phyloP scores from a whole-genome alignment of 1,140 invertebrate species.

The Drosophila pandora region DNA sequence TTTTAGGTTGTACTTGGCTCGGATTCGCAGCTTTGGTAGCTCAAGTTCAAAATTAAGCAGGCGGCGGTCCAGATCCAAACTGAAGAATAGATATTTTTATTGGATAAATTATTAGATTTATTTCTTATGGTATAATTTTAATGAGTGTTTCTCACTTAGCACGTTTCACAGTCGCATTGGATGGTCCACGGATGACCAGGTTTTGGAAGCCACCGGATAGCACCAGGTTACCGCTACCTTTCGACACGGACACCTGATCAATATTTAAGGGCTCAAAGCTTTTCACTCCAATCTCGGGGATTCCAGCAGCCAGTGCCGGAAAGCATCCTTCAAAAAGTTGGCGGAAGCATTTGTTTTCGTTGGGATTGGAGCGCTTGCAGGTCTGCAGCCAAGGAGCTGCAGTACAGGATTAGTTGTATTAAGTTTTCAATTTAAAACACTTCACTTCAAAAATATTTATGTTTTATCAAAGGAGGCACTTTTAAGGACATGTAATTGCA shows the following conservation, averaged over 20 bases:
- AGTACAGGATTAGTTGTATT: background rate
- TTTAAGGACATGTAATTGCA: background rate
- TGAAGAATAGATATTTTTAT: background rate
- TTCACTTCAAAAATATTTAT: background rate
- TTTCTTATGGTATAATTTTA: conserved; percentile 11
- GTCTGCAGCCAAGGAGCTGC: conserved; percentile 76
- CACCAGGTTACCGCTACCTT: conserved; percentile 84
- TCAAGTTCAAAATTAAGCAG: conserved; percentile 85
- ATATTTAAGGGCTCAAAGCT: conserved; percentile 85
- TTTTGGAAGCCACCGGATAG: conserved; percentile 84
- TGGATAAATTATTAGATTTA: background rate
- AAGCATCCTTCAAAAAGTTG: conserved; percentile 77
- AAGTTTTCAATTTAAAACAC: background rate
- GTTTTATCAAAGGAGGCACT: background rate
- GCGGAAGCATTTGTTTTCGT: conserved; percentile 80
- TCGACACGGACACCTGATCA: conserved; percentile 83
- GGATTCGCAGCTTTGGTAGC: conserved; percentile 85
- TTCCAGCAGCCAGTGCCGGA: conserved; percentile 81
- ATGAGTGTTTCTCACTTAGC: conserved; percentile 56
- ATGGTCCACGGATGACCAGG: conserved; percentile 84
- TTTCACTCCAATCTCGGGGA: conserved; percentile 84
- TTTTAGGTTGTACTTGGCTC: conserved; percentile 85
- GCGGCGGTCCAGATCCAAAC: conserved; percentile 84
- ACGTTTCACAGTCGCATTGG: conserved; percentile 82
- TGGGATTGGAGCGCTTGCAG: conserved; percentile 76